Conservation (phyloP, 2,888 invertebrate species). For the Marronus borbonicus region DNA sequence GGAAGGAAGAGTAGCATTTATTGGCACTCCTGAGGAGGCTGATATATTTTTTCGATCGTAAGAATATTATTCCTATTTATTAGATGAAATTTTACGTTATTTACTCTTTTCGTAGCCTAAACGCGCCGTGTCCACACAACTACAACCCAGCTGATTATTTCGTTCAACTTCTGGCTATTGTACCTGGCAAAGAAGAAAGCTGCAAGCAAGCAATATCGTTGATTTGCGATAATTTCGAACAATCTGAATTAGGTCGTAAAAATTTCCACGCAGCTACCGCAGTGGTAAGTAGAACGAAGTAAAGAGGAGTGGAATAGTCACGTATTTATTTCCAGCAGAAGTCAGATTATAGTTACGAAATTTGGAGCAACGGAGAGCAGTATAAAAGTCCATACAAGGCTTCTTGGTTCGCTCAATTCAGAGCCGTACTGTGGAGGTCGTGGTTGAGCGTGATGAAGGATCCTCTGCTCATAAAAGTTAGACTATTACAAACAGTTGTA, state of each 20-base stretch:
- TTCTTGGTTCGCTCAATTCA: conserved; percentile 90
- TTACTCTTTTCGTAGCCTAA: conserved; percentile 73
- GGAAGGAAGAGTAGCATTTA: conserved; percentile 91
- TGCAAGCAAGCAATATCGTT: conserved; percentile 85
- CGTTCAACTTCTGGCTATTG: conserved; percentile 89
- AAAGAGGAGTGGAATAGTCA: neutral
- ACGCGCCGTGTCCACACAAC: conserved; percentile 88
- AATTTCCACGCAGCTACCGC: conserved; percentile 75
- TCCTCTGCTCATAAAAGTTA: conserved; percentile 90
- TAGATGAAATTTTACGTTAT: neutral
- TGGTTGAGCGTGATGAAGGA: conserved; percentile 92
- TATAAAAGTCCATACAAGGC: conserved; percentile 80
- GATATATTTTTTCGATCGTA: conserved; percentile 86
- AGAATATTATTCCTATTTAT: conserved; percentile 64
- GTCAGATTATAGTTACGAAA: conserved; percentile 60
- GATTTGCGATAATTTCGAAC: conserved; percentile 84
- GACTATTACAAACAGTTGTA: conserved; percentile 91
- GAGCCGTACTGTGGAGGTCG: conserved; percentile 91
- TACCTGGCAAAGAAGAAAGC: conserved; percentile 86
- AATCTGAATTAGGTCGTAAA: conserved; percentile 76
- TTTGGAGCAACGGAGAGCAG: conserved; percentile 61
- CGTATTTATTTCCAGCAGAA: conserved; percentile 49
- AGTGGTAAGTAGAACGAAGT: conserved; percentile 55
- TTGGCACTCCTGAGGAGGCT: conserved; percentile 87
- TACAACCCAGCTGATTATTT: conserved; percentile 97